Base-by-base conservation (phyloP, 2,797 vertebrate species). In the Myoxocephalus aenaeus region DNA sequence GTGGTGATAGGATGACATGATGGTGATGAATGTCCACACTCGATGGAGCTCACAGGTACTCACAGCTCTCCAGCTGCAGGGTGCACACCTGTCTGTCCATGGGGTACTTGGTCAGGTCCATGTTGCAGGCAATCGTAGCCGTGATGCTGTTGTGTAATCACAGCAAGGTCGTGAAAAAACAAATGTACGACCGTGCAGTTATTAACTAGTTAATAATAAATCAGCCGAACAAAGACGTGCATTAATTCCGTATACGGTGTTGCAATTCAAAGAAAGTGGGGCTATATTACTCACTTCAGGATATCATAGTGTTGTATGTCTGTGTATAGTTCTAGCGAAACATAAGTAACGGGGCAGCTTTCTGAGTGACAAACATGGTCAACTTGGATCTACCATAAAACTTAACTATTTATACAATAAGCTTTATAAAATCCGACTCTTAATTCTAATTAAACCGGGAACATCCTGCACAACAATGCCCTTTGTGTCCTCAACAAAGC, bases 31-130 rank as follows among this genome's bases (percentile, higher is more conserved):
- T 77, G 54, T 70, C 76, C 74, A 59, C 14, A 51, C 22, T 27
- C 70, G 67, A 65, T 67, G 66, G 34, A 15, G 61, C 42, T 83
- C 62, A 70, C 46, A 51, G 80, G 54, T 87, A 94, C 96, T 96
- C 96, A 97, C 97, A 98, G 95, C 97, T 98, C 94, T 98, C 97
- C 77, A 97, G 96, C 95, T 98, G 96, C 90, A 98, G 94, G 77
- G 95, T 97, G 92, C 97, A 98, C 4, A 94, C 97, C 93, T 98
- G 97, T 80, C 96, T 96, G 92, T 98, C 97, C 97, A 97, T 98
- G 1, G 97, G 97, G 78, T 98, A 98, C 90, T 98, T 98, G 73
- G 96, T 97, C 81, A 98, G 92, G 89, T 97, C 97, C 97, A 97
- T 98, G 91, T 95, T 98, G 92, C 96, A 98, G 54, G 97, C 96